Percentiles rank a stretch among this genome's conserved stretches.
Evolutionary conservation across 2,797 vertebrate genomes (phyloP).

Genomic region (Scolopax rusticola): DNA sequence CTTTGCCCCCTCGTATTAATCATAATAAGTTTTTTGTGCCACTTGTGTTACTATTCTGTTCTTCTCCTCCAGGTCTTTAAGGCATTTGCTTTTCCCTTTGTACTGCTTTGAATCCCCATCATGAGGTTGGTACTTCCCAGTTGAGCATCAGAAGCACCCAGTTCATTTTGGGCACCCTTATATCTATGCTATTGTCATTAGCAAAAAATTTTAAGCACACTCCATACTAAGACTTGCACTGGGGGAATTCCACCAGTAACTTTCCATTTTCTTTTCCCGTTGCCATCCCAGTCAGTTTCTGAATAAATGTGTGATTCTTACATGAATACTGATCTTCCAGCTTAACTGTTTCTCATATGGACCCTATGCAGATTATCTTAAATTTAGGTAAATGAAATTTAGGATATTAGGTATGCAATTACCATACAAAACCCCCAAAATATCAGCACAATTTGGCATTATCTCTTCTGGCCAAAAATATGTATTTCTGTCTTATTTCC

Average conservation of each 20-base stretch:
- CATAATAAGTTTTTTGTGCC: neutral
- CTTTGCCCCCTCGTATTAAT: neutral
- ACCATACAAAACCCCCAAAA: neutral
- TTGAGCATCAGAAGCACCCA: neutral
- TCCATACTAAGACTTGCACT: neutral
- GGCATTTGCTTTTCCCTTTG: neutral
- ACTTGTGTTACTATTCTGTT: neutral
- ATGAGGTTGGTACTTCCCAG: neutral
- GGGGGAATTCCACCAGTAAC: neutral
- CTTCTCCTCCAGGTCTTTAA: neutral
- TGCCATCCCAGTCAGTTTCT: neutral
- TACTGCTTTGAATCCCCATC: neutral
- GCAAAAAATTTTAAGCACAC: neutral
- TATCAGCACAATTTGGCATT: neutral
- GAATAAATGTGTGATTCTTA: neutral
- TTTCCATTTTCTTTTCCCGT: neutral
- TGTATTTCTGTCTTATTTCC: neutral
- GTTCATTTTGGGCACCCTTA: neutral
- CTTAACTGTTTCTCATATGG: neutral
- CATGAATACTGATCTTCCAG: accelerated
- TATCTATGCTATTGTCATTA: neutral
- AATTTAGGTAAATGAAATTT: neutral
- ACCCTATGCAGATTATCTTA: neutral
- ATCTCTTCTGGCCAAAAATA: neutral
- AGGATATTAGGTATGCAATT: neutral